Evolutionary conservation across 2,888 invertebrate species (phyloP).

Genomic region (Tenthredo scrophulariae): DNA sequence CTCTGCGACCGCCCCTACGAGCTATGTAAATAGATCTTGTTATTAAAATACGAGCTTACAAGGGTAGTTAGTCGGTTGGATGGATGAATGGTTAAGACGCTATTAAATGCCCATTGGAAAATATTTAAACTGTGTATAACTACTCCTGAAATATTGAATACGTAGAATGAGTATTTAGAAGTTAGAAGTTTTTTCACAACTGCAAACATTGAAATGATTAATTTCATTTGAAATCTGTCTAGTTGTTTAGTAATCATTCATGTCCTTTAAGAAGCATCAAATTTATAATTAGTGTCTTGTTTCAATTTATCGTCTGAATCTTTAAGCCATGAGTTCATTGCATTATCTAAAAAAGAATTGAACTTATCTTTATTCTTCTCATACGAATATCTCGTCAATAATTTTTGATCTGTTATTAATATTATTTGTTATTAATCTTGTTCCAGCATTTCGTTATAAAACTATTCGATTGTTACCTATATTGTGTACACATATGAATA

Average conservation of each 20-base stretch:
- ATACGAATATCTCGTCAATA: not conserved
- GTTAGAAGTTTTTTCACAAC: not conserved
- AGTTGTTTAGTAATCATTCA: not conserved
- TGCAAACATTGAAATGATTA: not conserved
- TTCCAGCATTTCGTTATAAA: not conserved
- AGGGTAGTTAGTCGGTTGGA: conserved; percentile 74
- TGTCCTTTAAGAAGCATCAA: not conserved
- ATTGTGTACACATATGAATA: not conserved
- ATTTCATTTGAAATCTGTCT: not conserved
- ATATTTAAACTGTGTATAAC: conserved; percentile 2
- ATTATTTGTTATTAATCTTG: not conserved
- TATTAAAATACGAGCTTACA: conserved; percentile 47
- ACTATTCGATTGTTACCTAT: not conserved
- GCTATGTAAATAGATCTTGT: conserved; percentile 54
- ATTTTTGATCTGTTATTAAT: not conserved
- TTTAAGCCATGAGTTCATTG: not conserved
- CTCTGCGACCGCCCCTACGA: conserved; percentile 66
- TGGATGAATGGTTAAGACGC: conserved; percentile 77
- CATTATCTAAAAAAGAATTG: not conserved
- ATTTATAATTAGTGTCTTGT: not conserved
- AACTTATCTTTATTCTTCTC: not conserved
- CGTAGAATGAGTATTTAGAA: not conserved
- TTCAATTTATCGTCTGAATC: not conserved
- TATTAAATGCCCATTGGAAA: conserved; percentile 17
- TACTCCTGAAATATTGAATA: conserved; percentile 51